Base-by-base conservation (phyloP, 1,140 invertebrate genomes). In the Diachasmimorpha longicaudata region DNA sequence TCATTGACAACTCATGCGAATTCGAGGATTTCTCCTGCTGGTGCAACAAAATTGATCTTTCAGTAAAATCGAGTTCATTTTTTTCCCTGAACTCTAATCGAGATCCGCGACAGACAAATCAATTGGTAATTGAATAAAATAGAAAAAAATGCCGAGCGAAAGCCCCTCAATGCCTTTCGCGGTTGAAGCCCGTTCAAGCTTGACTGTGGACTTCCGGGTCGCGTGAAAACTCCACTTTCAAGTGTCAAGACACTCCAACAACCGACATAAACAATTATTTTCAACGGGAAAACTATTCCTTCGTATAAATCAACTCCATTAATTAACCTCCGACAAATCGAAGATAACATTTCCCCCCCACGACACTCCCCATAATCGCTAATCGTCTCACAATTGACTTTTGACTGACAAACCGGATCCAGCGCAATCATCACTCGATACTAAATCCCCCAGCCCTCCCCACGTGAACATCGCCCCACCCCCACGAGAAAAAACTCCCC, bases 371-470 rank as follows among this genome's bases (percentile, higher is more conserved):
- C 66, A 16, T 68, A n/a, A 16, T 39, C 66, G 4, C 14, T 68
- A 68, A 68, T 68, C 66, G 39, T n/a, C 4, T n/a, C 39, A 16
- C 39, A 68, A 68, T 68, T 68, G 66, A 68, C 66, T 68, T 68
- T 68, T 68, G 66, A 68, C 66, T 68, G 66, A 66, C 58, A 66
- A 68, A 68, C 66, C 66, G 66, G 66, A 68, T 68, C 31, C 36
- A 39, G 31, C 39, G 39, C 16, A 5, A 70, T 23, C 48, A 44
- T 63, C 58, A 23, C 1, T 13, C 19, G 58, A 13, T 63, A 25
- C 10, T 21, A 10, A 0, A 4, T 21, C 52, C 2, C 19, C 5
- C 21, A 21, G 52, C 2, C 6, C 16, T 58, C 16, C 19, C 6
- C 6, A 31, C 6, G 31, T 31, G 31, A 6, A 31, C 2, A 31